Conservation (phyloP, 1,140 invertebrate species). For the Lepidurus packardi region DNA sequence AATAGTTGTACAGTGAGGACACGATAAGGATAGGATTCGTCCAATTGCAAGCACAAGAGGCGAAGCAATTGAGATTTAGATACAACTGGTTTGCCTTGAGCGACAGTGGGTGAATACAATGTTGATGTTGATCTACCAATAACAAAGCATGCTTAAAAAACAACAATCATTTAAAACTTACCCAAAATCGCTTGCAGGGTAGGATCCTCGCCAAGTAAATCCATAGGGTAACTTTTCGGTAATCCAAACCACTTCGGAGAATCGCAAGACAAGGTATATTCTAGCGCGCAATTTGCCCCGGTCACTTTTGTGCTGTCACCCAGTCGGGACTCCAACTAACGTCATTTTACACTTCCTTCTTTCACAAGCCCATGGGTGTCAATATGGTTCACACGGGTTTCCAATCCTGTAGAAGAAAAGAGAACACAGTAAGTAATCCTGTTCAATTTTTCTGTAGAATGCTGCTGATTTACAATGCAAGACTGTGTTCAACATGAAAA, state of each 20-base stretch:
- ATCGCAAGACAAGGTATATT: not conserved
- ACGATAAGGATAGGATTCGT: no score
- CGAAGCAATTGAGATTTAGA: no score
- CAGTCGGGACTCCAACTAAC: not conserved
- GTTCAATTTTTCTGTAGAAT: not conserved
- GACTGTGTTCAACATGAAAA: not conserved
- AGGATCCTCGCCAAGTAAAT: conserved; percentile 28
- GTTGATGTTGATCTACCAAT: no score
- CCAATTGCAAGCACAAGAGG: no score
- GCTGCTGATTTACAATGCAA: not conserved
- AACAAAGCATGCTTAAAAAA: not conserved
- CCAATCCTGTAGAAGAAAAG: not conserved
- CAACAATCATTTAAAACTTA: not conserved
- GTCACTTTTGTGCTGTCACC: not conserved
- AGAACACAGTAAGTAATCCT: not conserved
- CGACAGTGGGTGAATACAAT: no score
- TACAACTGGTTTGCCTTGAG: no score
- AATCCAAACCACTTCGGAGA: not conserved
- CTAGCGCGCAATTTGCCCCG: not conserved
- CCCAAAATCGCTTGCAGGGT: conserved; percentile 27
- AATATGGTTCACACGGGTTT: not conserved
- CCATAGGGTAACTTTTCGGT: not conserved
- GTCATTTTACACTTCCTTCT: not conserved
- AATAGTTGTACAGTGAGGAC: no score
- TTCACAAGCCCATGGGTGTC: not conserved